Percentiles rank a stretch among this genome's conserved stretches.
These are phyloP conservation scores for Zaprionus taronus DNA, from an alignment of 1,140 invertebrate genomes.

Conservation along the genomic window DNA sequence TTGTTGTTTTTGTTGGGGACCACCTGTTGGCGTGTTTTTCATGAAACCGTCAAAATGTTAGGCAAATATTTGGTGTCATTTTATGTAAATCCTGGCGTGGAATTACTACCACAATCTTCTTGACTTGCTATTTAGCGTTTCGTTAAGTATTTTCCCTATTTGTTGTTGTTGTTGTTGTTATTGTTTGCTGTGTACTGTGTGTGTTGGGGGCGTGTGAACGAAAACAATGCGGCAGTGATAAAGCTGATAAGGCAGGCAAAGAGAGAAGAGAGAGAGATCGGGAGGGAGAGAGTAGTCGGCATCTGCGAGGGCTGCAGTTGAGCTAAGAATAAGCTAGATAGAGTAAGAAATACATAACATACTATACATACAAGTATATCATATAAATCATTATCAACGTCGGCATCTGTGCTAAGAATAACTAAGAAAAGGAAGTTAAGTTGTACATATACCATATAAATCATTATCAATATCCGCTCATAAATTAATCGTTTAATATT, in stretches of 20 bases:
- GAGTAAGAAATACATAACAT: not conserved
- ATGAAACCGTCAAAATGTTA: conserved; percentile 80
- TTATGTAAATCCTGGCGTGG: conserved; percentile 66
- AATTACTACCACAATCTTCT: conserved; percentile 12
- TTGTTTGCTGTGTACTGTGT: conserved; percentile 35
- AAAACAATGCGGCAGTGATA: conserved; percentile 79
- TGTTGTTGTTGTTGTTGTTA: conserved; percentile 19
- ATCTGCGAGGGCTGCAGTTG: conserved; percentile 15
- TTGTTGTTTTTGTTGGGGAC: conserved; percentile 50
- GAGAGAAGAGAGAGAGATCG: conserved; percentile 8
- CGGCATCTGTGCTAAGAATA: too few relatives aligned
- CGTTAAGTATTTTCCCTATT: not conserved
- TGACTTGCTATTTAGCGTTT: conserved; percentile 35
- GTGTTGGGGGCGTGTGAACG: conserved; percentile 72
- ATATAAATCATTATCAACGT: too few relatives aligned
- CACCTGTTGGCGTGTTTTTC: conserved; percentile 76
- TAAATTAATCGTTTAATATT: not conserved
- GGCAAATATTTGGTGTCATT: conserved; percentile 69
- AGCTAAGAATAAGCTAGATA: not conserved
- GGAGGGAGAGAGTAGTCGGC: not conserved
- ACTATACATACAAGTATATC: too few relatives aligned
- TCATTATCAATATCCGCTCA: not conserved
- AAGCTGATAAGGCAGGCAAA: conserved; percentile 54
- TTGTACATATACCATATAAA: not conserved
- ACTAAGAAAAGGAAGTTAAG: not conserved